Conservation (phyloP, 2,113 vertebrate genomes). For the Calidris pugnax region DNA sequence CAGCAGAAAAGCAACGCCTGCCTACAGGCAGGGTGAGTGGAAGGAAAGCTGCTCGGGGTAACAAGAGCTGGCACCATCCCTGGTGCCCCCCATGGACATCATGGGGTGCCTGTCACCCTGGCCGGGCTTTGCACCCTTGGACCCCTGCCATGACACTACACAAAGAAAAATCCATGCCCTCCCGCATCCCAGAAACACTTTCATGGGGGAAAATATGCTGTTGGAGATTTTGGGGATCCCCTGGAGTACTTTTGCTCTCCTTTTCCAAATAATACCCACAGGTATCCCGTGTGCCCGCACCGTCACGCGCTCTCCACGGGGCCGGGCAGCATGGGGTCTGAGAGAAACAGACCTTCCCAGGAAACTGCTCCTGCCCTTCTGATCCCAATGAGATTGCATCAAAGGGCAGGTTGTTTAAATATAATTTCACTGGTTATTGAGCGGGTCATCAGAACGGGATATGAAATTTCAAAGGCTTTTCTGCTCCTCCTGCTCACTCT, state of each 20-base stretch:
- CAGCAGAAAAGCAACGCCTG: neutral
- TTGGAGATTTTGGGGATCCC: neutral
- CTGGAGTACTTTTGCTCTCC: neutral
- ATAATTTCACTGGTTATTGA: neutral
- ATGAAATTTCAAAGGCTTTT: neutral
- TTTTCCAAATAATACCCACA: neutral
- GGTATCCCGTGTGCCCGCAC: neutral
- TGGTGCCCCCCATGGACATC: neutral
- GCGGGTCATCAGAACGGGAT: neutral
- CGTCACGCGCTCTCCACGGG: rapidly evolving
- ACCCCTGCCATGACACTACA: neutral
- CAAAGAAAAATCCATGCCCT: neutral
- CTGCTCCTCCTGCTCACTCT: neutral
- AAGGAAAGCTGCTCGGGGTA: neutral
- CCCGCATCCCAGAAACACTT: neutral
- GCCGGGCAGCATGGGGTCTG: neutral
- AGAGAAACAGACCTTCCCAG: neutral
- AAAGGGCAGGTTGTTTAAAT: neutral
- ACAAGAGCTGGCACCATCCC: neutral
- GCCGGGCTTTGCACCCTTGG: neutral
- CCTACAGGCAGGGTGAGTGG: neutral
- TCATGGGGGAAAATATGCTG: neutral
- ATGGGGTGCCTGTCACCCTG: rapidly evolving
- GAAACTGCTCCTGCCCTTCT: neutral
- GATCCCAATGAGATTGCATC: neutral